Evolutionary conservation across 2,113 vertebrate genomes (phyloP), one percentile per base, ranked within the genome.

Genomic region (Tyto alba): DNA sequence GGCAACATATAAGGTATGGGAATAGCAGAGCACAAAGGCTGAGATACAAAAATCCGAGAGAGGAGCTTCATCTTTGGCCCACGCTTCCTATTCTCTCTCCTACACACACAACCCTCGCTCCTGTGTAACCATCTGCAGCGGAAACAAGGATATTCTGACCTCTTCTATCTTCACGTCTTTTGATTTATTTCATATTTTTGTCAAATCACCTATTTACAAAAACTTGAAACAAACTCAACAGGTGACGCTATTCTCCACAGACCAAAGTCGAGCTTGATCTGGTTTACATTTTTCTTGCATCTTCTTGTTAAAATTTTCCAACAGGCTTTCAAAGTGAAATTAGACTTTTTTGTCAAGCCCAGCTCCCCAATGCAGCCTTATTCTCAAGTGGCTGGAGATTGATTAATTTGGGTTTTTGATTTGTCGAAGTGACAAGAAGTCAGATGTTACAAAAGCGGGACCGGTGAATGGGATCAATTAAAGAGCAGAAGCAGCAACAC

Each of bases 271-370:
- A 83, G 96, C 94, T 97, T 97, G 95, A 97, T 97, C 96, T 95
- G 96, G 96, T 97, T 97, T 97, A 97, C 97, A 97, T 97, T 97
- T 96, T 97, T 94, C 96, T 97, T 97, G 97, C 96, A 97, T 97
- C 96, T 95, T 97, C 95, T 94, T 95, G 96, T 96, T 96, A 97
- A 96, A 97, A 83, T 97, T 97, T 96, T 97, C 97, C 96, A 96
- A 97, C 96, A 93, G 96, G 91, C 95, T 97, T 97, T 97, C 96
- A 96, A 97, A 97, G 97, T 97, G 94, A 97, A 97, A 97, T 97
- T 97, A 97, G 97, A 96, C 93, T 91, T 96, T 96, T 96, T 95
- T 95, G 96, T 95, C 81, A 88, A 95, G 72, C 88, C 93, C 88
- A 93, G 95, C 95, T 97, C 96, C 93, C 91, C 90, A 93, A 95